Conservation (phyloP, 2,797 vertebrate species). For the Lemur catta region DNA sequence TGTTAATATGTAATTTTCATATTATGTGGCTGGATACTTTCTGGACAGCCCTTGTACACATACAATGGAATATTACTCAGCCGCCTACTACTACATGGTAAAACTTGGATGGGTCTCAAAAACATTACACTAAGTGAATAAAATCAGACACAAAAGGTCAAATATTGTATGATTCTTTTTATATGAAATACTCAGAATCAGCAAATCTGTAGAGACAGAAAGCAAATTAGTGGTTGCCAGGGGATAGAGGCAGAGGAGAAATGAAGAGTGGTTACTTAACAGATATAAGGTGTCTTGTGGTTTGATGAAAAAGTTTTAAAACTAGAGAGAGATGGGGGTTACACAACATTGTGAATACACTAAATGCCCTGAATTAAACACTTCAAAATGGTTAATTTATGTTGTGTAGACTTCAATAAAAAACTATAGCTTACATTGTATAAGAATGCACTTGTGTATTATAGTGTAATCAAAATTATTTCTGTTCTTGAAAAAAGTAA, state of each 20-base stretch:
- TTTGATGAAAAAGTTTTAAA: background rate
- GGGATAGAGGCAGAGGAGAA: background rate
- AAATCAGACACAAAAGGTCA: background rate
- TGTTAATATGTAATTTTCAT: no score
- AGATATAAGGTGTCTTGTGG: background rate
- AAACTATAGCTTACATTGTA: background rate
- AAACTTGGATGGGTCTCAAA: background rate
- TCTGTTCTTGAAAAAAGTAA: background rate
- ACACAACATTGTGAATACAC: background rate
- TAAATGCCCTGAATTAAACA: background rate
- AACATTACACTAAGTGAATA: background rate
- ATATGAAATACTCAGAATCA: background rate
- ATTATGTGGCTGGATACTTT: no score
- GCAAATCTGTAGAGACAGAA: background rate
- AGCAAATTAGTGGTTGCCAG: background rate
- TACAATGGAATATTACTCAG: background rate
- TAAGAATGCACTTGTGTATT: background rate
- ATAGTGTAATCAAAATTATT: background rate
- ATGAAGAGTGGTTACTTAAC: background rate
- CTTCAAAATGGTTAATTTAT: background rate
- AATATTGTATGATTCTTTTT: background rate
- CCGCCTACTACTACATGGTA: background rate
- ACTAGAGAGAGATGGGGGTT: background rate
- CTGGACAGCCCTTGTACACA: background rate
- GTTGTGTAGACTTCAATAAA: background rate